Evolutionary conservation across 1,140 invertebrate genomes (phyloP), one percentile per base, ranked within the genome.

Genomic region (Drosophila pseudoananassae): DNA sequence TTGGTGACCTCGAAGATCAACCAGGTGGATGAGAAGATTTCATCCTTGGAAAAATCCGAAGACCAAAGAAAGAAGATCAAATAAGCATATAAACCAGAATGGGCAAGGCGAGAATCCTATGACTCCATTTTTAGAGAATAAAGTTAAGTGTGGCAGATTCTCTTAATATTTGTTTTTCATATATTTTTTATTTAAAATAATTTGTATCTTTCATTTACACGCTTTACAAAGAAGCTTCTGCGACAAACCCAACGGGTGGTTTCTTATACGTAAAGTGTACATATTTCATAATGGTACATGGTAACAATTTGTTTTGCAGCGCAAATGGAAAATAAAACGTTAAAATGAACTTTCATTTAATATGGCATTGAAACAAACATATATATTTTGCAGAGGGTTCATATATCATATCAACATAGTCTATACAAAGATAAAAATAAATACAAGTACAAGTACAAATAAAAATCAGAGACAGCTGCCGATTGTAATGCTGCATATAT

Each of bases 161-260:
- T 1, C 8, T 14, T 36, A 25, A 4, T 9, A 15, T 38, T n/a
- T 33, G 50, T 74, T 14, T 58, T 64, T 51, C 29, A 38, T 47
- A 27, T 65, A 46, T 78, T 72, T 77, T 87, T 82, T 87, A 87
- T 88, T 87, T 77, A 87, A 87, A 87, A 87, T 87, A 88, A 74
- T 87, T 81, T 81, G 68, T 80, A 76, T 82, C 72, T 87, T 54
- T 87, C 78, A 78, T 87, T 78, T 88, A 88, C 81, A 85, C 63
- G 63, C 71, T 81, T 81, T 76, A 72, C 71, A 65, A 47, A 40
- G 58, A 74, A 70, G 81, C 71, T 70, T 63, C 47, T 70, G 25
- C 63, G 52, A 63, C 56, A 76, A 76, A n/a, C 5, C 53, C 38
- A 53, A 10, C 33, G 51, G 50, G 38, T 20, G n/a, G 27, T 29